Evolutionary conservation across 2,797 vertebrate species (phyloP), one percentile per base, ranked within the genome.

Genomic region (Luscinia megarhynchos): DNA sequence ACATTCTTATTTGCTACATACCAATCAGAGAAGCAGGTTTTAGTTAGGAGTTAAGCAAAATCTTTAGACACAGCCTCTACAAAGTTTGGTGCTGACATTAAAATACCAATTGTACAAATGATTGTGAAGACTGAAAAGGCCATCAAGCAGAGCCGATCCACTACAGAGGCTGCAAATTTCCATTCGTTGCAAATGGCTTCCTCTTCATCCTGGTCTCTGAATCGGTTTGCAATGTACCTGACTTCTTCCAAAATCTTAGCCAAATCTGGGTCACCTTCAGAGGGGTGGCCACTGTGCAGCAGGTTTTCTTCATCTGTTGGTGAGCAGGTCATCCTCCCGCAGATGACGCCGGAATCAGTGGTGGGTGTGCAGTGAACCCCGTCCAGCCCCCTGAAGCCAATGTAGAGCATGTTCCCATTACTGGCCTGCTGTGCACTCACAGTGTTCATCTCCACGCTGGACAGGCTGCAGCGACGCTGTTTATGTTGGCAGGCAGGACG

Each of bases 31-130:
- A 92, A 83, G 83, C 54, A 62, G 62, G 54, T 6, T 68, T 32
- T 67, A 87, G 51, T 77, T n/a, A 68, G 66, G 38, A 66, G 27
- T 95, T 94, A 98, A 68, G 98, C 98, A 62, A 98, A 98, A 97
- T 98, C 98, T 97, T 99, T 99, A 84, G 99, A 99, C 91, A 99
- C 98, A 15, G 99, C 99, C 95, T 99, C 98, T 14, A 98, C 98
- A 41, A 99, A 99, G 96, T 99, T 99, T 70, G 99, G 99, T 2
- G 99, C 99, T 0, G 99, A 99, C 99, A 99, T 99, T 87, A 99
- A 98, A 95, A 99, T 99, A 59, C 98, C 98, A 3, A 99, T 98
- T 53, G 99, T 99, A 97, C 99, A 99, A 96, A 99, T 98, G 96
- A 99, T 98, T 26, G 99, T 99, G 95, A 99, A 98, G 89, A 99